Conservation (phyloP, 2,113 vertebrate genomes). For the Peromyscus leucopus region DNA sequence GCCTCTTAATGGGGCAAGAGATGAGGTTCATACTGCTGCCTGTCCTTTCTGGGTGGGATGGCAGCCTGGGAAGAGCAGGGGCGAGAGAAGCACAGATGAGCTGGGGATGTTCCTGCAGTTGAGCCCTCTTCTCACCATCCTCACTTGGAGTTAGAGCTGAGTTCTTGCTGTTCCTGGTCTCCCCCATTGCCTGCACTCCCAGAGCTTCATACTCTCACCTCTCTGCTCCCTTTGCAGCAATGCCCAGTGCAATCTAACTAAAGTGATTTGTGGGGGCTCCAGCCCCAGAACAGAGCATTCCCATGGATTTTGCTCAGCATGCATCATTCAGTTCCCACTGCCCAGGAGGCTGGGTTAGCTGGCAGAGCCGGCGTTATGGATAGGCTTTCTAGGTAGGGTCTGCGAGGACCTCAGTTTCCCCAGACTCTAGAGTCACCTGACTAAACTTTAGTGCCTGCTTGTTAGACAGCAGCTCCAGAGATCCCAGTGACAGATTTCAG, state of each 20-base stretch:
- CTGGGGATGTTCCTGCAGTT: too few species aligned
- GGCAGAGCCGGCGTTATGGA: not conserved
- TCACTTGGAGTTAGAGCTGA: not conserved
- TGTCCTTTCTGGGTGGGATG: not conserved
- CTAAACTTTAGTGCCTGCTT: not conserved
- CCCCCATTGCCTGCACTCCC: not conserved
- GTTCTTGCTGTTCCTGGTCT: not conserved
- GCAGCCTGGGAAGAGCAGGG: not conserved
- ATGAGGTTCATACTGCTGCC: not conserved
- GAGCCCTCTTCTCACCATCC: not conserved
- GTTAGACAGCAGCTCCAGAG: not conserved
- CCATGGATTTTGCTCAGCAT: conserved; percentile 66
- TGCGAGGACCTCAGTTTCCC: not conserved
- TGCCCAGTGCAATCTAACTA: conserved; percentile 70
- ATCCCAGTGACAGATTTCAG: not conserved
- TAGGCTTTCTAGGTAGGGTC: conserved; percentile 21
- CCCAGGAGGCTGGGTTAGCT: conserved; percentile 1
- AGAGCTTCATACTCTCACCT: not conserved
- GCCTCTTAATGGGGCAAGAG: not conserved
- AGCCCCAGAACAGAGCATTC: conserved; percentile 63
- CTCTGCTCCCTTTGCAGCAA: conserved; percentile 2
- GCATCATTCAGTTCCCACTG: conserved; percentile 58
- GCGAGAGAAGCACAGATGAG: not conserved
- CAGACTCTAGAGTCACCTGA: too few species aligned
- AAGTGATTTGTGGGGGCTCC: conserved; percentile 40